phyloP scores from a whole-genome alignment of 2,797 vertebrate species.

The Amphiprion clarkii region DNA sequence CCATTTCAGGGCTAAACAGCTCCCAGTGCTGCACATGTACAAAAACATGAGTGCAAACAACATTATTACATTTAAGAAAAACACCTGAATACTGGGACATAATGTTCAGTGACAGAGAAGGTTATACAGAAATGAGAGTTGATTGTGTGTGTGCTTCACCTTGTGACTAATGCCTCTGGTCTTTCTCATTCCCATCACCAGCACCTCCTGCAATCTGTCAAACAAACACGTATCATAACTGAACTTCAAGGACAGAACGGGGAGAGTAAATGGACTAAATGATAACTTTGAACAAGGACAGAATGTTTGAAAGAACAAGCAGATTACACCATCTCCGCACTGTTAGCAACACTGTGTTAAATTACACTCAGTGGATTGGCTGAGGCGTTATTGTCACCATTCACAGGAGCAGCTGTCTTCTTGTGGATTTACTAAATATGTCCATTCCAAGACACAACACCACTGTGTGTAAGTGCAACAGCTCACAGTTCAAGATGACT shows the following conservation, averaged over 20 bases:
- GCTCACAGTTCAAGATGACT: slow-evolving; percentile 87
- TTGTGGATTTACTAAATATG: not conserved
- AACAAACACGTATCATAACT: slow-evolving; percentile 47
- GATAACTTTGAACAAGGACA: slow-evolving; percentile 52
- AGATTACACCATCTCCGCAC: slow-evolving; percentile 16
- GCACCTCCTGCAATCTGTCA: slow-evolving; percentile 91
- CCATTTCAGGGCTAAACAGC: slow-evolving; percentile 81
- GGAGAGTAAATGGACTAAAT: slow-evolving; percentile 10
- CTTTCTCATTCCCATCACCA: slow-evolving; percentile 91
- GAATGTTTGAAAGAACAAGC: slow-evolving; percentile 32
- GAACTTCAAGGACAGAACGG: slow-evolving; percentile 32
- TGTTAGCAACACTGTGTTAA: not conserved
- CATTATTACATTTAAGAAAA: not conserved
- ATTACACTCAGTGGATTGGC: not conserved
- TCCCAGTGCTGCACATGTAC: slow-evolving; percentile 87
- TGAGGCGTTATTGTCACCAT: slow-evolving; percentile 13
- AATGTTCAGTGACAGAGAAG: not conserved
- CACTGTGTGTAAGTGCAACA: slow-evolving; percentile 29
- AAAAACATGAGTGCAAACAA: slow-evolving; percentile 7
- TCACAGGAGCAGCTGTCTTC: slow-evolving; percentile 34
- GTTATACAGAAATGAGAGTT: not conserved
- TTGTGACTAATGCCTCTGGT: slow-evolving; percentile 88
- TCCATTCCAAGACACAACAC: slow-evolving; percentile 2
- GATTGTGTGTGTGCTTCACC: slow-evolving; percentile 77
- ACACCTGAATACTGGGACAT: not conserved